phyloP scores from a whole-genome alignment of 53 echinoderm and acorn worm species.

The Holothuria leucospilota region DNA sequence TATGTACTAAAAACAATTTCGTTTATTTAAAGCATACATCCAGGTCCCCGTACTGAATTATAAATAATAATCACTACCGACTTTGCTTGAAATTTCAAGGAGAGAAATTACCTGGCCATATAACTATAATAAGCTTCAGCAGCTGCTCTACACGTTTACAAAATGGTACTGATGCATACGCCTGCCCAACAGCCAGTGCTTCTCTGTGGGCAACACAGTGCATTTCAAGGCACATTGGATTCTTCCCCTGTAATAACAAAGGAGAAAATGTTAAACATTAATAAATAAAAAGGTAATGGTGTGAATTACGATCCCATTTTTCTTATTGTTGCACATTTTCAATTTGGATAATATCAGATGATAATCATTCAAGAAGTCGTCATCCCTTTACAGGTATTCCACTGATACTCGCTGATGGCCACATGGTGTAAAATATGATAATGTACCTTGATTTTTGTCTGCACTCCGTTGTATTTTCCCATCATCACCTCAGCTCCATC shows the following conservation, averaged over 20 bases:
- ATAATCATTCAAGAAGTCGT: too few species aligned
- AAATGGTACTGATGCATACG: slow-evolving; percentile 1
- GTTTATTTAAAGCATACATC: too few species aligned
- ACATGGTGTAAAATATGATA: not conserved
- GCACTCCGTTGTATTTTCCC: too few species aligned
- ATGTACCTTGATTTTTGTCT: not conserved
- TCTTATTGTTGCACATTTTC: too few species aligned
- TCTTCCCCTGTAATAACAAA: not conserved
- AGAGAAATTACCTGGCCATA: not conserved
- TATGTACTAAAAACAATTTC: too few species aligned
- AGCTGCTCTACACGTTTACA: slow-evolving; percentile 1
- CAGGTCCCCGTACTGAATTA: too few species aligned
- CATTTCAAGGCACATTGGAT: not conserved
- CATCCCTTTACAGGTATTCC: too few species aligned
- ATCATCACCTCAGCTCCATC: too few species aligned
- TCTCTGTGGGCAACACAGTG: slow-evolving; percentile 4
- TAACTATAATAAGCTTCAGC: not conserved
- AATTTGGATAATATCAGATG: too few species aligned
- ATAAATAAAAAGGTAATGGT: too few species aligned
- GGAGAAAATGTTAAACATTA: not conserved
- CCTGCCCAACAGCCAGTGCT: not conserved
- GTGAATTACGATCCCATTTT: too few species aligned
- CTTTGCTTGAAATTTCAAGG: not conserved
- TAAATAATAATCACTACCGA: too few species aligned
- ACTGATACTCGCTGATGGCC: not conserved